Evolutionary conservation across 2,888 invertebrate species (phyloP).

Genomic region (Synanthedon myopaeformis): DNA sequence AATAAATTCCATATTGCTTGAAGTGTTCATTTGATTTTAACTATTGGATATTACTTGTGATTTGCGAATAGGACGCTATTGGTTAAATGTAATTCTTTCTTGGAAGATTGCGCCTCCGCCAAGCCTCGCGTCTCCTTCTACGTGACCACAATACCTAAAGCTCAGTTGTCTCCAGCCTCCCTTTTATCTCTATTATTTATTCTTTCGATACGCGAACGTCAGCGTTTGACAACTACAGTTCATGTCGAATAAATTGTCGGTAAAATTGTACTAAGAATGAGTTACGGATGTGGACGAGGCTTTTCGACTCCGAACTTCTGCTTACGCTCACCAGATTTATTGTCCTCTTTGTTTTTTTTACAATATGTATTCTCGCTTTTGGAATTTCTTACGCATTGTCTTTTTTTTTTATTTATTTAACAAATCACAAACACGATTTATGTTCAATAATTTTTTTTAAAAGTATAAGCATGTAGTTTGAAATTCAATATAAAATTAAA

Average conservation of each 20-base stretch:
- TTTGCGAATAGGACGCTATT: slow-evolving; percentile 37
- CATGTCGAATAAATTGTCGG: slow-evolving; percentile 60
- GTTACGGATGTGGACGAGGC: slow-evolving; percentile 51
- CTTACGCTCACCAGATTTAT: slow-evolving; percentile 47
- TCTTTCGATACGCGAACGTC: slow-evolving; percentile 57
- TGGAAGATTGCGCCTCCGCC: slow-evolving; percentile 57
- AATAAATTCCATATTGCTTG: slow-evolving; percentile 14
- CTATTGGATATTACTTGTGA: slow-evolving; percentile 58
- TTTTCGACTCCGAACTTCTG: slow-evolving; percentile 43
- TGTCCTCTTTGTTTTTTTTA: slow-evolving; percentile 41
- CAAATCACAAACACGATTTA: too few species aligned
- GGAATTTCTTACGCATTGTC: neutral
- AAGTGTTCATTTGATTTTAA: slow-evolving; percentile 38
- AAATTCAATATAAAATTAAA: too few species aligned
- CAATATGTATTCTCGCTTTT: slow-evolving; percentile 27
- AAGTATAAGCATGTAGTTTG: too few species aligned
- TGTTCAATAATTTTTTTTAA: too few species aligned
- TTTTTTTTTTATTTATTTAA: too few species aligned
- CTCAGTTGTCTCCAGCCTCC: slow-evolving; percentile 47
- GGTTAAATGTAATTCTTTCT: slow-evolving; percentile 65
- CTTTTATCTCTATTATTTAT: slow-evolving; percentile 62
- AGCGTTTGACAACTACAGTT: slow-evolving; percentile 67
- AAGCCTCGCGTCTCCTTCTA: slow-evolving; percentile 35
- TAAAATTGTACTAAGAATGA: slow-evolving; percentile 57
- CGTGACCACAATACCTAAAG: slow-evolving; percentile 60